Conservation (phyloP, 2,113 vertebrate species). For the Petrocephalus zakoni region DNA sequence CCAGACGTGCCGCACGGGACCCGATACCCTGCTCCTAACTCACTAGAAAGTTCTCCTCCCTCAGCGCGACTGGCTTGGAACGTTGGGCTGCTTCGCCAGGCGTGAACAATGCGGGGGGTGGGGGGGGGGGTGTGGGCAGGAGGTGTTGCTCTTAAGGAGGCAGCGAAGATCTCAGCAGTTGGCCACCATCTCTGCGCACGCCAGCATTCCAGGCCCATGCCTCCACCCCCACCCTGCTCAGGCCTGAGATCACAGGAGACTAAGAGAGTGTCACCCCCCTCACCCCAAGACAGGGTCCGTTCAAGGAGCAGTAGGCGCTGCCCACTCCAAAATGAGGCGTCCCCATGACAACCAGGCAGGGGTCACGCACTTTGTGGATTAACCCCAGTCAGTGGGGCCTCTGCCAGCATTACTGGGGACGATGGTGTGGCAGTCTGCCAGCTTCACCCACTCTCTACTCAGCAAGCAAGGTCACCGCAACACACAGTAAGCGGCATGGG, state of each 20-base stretch:
- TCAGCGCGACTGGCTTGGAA: constrained; percentile 18
- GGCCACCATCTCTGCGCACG: constrained; percentile 70
- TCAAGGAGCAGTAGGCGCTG: neutral
- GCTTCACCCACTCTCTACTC: neutral
- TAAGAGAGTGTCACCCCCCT: neutral
- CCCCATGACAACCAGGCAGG: neutral
- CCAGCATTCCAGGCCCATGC: constrained; percentile 71
- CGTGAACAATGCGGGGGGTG: constrained; percentile 40
- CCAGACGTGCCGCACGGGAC: neutral
- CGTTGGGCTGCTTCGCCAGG: constrained; percentile 34
- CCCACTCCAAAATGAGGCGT: neutral
- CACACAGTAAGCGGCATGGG: neutral
- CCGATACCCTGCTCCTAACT: neutral
- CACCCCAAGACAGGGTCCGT: neutral
- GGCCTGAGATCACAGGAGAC: neutral
- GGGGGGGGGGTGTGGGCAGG: neutral
- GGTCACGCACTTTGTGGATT: neutral
- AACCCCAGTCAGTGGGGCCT: neutral
- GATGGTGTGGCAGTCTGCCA: neutral
- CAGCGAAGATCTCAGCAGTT: constrained; percentile 47
- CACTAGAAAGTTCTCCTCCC: constrained; percentile 17
- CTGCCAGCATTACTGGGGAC: neutral
- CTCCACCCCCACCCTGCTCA: neutral
- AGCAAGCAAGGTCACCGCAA: neutral
- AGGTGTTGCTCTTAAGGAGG: neutral